Percentiles rank a stretch among this genome's conserved stretches.
Evolutionary conservation across 1,140 invertebrate species (phyloP).

Genomic region (Pachypsylla venusta): DNA sequence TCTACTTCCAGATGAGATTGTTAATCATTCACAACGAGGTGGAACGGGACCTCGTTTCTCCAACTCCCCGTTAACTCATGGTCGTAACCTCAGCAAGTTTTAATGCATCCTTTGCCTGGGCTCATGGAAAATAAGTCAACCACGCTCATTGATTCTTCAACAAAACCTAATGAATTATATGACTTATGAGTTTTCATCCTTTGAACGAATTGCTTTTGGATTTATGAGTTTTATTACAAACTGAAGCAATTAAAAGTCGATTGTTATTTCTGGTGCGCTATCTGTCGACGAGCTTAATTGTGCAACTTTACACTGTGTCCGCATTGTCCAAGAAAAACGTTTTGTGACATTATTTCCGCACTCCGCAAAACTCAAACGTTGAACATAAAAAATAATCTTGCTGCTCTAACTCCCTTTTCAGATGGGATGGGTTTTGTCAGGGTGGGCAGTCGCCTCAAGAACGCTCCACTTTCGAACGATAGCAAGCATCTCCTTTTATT

Average conservation of each 20-base stretch:
- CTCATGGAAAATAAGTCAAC: too few species aligned
- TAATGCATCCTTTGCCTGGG: too few species aligned
- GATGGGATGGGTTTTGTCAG: slow-evolving; percentile 12
- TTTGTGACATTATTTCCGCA: background rate
- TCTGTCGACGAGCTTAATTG: too few species aligned
- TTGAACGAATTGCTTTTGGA: too few species aligned
- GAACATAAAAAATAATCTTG: background rate
- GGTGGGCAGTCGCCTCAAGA: slow-evolving; percentile 10
- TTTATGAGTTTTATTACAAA: too few species aligned
- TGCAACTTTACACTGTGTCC: too few species aligned
- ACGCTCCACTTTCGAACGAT: slow-evolving; percentile 12
- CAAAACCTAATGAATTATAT: too few species aligned
- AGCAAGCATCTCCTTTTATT: slow-evolving; percentile 31
- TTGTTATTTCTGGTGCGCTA: too few species aligned
- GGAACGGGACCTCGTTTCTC: slow-evolving; percentile 9
- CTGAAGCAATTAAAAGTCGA: too few species aligned
- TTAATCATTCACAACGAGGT: slow-evolving; percentile 16
- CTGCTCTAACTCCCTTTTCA: slow-evolving; percentile 13
- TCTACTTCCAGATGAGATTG: slow-evolving; percentile 5
- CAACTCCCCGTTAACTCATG: background rate
- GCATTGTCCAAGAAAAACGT: background rate
- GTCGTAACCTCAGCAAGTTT: too few species aligned
- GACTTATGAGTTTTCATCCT: too few species aligned
- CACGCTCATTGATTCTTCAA: too few species aligned
- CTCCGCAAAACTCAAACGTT: background rate